Evolutionary conservation across 2,888 invertebrate genomes (phyloP), one percentile per base, ranked within the genome.

Genomic region (Netelia melanura): DNA sequence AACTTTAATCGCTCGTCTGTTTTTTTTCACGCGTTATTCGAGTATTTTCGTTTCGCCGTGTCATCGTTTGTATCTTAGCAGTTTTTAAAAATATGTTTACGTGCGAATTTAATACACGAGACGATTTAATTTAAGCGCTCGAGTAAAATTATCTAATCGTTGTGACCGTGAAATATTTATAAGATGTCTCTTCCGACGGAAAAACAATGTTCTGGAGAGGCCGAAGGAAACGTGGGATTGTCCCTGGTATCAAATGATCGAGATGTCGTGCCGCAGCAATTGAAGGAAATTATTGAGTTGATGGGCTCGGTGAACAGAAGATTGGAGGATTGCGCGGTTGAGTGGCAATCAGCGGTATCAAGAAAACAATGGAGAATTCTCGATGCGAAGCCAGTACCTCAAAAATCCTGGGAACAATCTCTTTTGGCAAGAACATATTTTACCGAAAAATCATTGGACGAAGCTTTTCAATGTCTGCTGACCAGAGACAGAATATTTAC

Each of bases 381-480:
- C 25, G 89, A 90, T 58, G 84, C 85, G 0, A 88, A 89, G 70
- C 67, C 87, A 8, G 72, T 48, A 10, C 48, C 84, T 10, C 70
- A 80, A 23, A 85, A 87, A 72, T 78, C 89, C 6, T 89, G 89
- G 88, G 90, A 91, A 74, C 86, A 89, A 44, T 90, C 91, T 5
- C 83, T 92, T 56, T 84, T 93, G 10, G 85, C 89, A 0, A 84
- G 91, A 79, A 92, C 90, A 5, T 93, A 92, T 83, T 92, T 93
- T 80, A 74, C 86, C 1, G 89, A 92, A 23, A 89, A 90, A 86
- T 84, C 74, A 67, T 84, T 92, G 25, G 93, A 93, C 75, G 89
- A 91, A 17, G 87, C 90, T 1, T 92, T 92, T 78, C 86, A 90
- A 64, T 83, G 85, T 81, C 81, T 92, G 54, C 84, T 92, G 17